These are phyloP conservation scores for Atherinomorus stipes DNA, from an alignment of 2,113 vertebrate genomes.

Conservation along the genomic window DNA sequence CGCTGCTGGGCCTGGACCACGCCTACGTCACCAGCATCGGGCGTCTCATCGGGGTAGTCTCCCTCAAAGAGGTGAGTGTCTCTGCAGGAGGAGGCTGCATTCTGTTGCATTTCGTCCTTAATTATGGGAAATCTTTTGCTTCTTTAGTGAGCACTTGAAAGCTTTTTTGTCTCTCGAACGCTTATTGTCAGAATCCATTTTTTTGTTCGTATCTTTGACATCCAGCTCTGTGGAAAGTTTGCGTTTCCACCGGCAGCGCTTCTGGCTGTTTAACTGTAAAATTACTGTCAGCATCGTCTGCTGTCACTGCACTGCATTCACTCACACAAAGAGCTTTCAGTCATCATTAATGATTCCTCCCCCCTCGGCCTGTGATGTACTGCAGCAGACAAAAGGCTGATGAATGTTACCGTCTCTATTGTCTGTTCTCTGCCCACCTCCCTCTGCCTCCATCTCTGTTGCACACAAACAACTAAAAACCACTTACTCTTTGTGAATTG, in stretches of 20 bases:
- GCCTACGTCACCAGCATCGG: slow-evolving; percentile 98
- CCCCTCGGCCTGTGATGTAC: slow-evolving; percentile 44
- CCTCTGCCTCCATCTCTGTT: slow-evolving; percentile 13
- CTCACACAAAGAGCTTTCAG: slow-evolving; percentile 39
- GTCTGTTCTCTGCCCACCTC: slow-evolving; percentile 27
- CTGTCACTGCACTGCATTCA: slow-evolving; percentile 20
- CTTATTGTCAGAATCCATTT: neutral
- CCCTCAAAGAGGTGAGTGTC: slow-evolving; percentile 92
- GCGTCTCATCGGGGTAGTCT: slow-evolving; percentile 94
- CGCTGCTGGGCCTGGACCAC: slow-evolving; percentile 94
- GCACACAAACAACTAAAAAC: slow-evolving; percentile 57
- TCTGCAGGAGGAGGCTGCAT: neutral
- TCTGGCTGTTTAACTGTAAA: slow-evolving; percentile 29
- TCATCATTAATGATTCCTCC: slow-evolving; percentile 41
- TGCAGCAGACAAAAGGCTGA: slow-evolving; percentile 66
- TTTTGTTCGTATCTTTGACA: neutral
- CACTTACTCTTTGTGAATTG: slow-evolving; percentile 58
- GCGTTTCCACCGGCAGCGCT: no score
- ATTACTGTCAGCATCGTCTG: slow-evolving; percentile 32
- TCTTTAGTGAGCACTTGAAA: neutral
- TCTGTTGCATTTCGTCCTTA: neutral
- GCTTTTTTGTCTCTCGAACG: neutral
- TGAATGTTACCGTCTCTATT: slow-evolving; percentile 64
- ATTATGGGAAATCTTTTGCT: neutral
- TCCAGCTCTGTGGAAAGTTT: neutral